phyloP scores from a whole-genome alignment of 2,797 vertebrate species.

The Megaceryle alcyon region DNA sequence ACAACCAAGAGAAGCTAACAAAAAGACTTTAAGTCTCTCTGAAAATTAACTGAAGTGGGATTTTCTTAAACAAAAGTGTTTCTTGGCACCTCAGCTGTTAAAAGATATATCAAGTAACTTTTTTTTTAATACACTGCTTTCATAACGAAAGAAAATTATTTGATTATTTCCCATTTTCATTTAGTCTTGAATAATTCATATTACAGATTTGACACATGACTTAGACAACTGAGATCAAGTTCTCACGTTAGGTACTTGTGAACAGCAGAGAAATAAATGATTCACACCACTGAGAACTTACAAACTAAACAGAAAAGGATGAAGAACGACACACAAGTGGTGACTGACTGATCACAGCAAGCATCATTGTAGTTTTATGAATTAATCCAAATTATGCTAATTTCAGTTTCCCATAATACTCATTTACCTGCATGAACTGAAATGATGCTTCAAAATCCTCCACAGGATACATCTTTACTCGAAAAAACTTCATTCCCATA shows the following conservation, averaged over 20 bases:
- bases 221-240: neutral
- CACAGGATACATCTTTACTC: slow-evolving; percentile 99
- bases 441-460: slow-evolving; percentile 99
- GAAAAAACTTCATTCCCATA: slow-evolving; percentile 99
- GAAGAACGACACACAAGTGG: neutral
- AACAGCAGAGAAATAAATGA: neutral
- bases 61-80: neutral
- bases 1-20: neutral
- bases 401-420: neutral
- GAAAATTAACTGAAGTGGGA: neutral
- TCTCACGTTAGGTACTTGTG: neutral
- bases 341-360: neutral
- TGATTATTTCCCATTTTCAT: neutral
- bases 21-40: neutral
- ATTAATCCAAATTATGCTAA: neutral
- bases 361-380: neutral
- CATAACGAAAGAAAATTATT: neutral
- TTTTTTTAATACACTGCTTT: neutral
- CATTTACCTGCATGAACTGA: slow-evolving; percentile 97
- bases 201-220: neutral
- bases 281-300: neutral
- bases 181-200: neutral
- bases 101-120: neutral
- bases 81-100: neutral
- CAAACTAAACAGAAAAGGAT: neutral